A percentile compares a stretch with the other conserved stretches of the same genome.
These are phyloP conservation scores for Augiades crinisus DNA, from an alignment of 2,888 invertebrate species.

Conservation along the genomic window DNA sequence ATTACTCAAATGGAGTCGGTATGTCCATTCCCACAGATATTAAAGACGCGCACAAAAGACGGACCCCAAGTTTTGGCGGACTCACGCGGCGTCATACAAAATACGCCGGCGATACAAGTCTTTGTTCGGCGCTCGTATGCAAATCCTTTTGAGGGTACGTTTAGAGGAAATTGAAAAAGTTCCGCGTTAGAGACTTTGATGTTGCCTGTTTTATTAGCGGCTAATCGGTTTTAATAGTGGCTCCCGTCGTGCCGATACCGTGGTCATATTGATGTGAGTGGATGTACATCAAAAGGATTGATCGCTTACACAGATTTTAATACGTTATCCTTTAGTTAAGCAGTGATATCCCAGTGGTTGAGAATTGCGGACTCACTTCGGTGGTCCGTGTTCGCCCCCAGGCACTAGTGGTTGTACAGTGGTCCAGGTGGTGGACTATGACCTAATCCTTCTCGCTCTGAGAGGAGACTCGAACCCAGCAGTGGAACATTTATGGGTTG, in stretches of 20 bases:
- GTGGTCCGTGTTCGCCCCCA: too few species aligned
- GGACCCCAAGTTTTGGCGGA: conserved; percentile 62
- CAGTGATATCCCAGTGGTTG: too few species aligned
- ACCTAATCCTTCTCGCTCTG: too few species aligned
- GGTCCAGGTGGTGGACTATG: too few species aligned
- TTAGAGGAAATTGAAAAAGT: conserved; percentile 77
- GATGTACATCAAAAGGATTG: conserved; percentile 9
- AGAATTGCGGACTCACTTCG: too few species aligned
- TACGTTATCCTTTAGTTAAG: background rate
- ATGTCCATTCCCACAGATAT: conserved; percentile 82
- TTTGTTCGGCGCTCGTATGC: conserved; percentile 65
- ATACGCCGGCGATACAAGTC: conserved; percentile 63
- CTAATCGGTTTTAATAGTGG: conserved; percentile 43
- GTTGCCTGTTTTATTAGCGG: conserved; percentile 51
- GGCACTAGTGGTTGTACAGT: too few species aligned
- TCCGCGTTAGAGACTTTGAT: conserved; percentile 60
- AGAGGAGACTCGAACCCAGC: too few species aligned
- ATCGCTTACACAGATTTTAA: too few species aligned
- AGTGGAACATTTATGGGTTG: too few species aligned
- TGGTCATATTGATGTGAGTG: background rate
- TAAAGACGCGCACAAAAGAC: conserved; percentile 70
- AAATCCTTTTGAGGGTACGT: conserved; percentile 72
- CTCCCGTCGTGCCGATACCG: conserved; percentile 28
- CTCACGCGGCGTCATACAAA: conserved; percentile 77
- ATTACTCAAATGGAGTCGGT: conserved; percentile 78